phyloP scores from a whole-genome alignment of 1,140 invertebrate species.

The Caenorhabditis briggsae region DNA sequence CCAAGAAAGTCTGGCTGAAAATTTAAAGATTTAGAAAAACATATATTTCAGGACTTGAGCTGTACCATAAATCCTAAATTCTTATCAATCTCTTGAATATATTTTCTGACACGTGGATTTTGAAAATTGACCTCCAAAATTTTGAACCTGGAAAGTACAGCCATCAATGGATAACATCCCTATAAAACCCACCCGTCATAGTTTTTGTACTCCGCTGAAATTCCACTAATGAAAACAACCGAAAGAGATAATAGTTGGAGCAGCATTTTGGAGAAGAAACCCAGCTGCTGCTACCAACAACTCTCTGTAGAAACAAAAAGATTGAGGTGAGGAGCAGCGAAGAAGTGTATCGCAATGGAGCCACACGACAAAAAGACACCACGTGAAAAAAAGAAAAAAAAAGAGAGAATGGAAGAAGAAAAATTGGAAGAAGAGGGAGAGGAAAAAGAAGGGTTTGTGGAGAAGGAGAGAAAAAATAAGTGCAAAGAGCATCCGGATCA shows the following conservation, averaged over 20 bases:
- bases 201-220: conserved; percentile 23
- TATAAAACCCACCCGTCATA: conserved; percentile 34
- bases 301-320: conserved; percentile 30
- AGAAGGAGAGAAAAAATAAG: background rate
- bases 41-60: background rate
- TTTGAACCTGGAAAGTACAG: background rate
- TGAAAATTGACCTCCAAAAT: conserved; percentile 32
- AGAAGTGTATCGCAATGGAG: conserved; percentile 4
- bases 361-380: background rate
- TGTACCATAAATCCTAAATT: conserved; percentile 30
- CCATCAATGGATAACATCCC: background rate
- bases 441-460: background rate
- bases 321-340: background rate
- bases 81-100: conserved; percentile 27
- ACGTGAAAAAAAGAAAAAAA: conserved; percentile 34
- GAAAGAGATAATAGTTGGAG: background rate
- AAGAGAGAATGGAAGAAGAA: background rate
- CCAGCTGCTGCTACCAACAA: background rate
- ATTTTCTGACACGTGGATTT: conserved; percentile 33
- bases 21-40: no score
- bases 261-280: background rate
- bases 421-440: background rate
- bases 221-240: background rate
- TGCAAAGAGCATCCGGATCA: conserved; percentile 34
- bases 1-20: conserved; percentile 47